phyloP scores from a whole-genome alignment of 2,113 vertebrate genomes.

The Calidris pugnax region DNA sequence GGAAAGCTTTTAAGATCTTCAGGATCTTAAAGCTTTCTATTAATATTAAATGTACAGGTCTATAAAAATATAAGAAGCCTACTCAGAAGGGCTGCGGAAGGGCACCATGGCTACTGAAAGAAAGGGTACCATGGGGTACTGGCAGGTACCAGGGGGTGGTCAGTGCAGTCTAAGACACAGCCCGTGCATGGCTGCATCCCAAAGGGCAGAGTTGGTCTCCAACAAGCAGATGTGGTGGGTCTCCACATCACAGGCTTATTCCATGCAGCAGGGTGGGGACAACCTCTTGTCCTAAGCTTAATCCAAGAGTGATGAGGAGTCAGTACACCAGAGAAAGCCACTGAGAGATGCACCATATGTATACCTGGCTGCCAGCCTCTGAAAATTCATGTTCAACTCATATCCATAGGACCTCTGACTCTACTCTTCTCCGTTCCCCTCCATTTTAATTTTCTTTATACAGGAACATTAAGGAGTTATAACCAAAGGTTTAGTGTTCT shows the following conservation, averaged over 20 bases:
- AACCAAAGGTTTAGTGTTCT: background rate
- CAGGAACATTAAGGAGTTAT: background rate
- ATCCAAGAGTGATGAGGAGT: background rate
- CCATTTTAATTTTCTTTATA: background rate
- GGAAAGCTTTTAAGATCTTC: background rate
- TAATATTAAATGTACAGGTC: background rate
- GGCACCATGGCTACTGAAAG: background rate
- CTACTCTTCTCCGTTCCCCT: background rate
- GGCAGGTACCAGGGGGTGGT: background rate
- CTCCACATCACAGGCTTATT: background rate
- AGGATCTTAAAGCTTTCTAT: background rate
- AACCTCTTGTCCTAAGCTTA: background rate
- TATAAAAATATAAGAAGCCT: background rate
- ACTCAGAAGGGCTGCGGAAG: background rate
- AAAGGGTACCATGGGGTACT: background rate
- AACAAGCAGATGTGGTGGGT: fast-evolving
- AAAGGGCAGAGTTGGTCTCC: background rate
- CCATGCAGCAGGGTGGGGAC: background rate
- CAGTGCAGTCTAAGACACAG: background rate
- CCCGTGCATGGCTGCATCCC: background rate
- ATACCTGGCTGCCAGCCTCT: background rate
- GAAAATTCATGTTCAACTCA: background rate
- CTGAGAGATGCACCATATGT: fast-evolving
- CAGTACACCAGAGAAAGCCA: background rate
- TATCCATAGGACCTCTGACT: background rate